These are phyloP conservation scores for Rhabditoides inermis DNA, from an alignment of 2,888 invertebrate genomes.

Conservation along the genomic window DNA sequence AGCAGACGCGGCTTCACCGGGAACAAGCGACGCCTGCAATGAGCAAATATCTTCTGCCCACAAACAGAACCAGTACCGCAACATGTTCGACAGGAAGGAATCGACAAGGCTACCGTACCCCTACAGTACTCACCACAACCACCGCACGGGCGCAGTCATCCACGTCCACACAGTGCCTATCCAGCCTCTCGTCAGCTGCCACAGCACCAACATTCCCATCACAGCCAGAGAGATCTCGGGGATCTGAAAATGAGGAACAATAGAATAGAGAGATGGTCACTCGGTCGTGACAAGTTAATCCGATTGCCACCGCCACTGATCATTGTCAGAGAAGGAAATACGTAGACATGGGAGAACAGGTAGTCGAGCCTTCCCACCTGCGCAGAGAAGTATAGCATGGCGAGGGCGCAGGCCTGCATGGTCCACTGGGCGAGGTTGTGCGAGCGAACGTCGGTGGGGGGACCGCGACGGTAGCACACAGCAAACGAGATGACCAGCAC, in stretches of 20 bases:
- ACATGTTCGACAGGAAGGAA: background rate
- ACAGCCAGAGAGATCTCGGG: conserved; percentile 19
- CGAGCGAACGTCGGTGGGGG: conserved; percentile 73
- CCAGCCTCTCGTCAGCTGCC: conserved; percentile 11
- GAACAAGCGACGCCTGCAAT: conserved; percentile 65
- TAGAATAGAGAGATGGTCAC: too few species aligned
- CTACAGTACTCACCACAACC: background rate
- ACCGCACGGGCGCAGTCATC: background rate
- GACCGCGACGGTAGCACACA: conserved; percentile 81
- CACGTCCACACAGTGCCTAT: background rate
- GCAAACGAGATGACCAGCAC: conserved; percentile 61
- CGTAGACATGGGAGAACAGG: too few species aligned
- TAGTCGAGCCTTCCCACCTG: too few species aligned
- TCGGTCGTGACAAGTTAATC: too few species aligned
- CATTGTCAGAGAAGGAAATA: background rate
- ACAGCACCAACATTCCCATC: conserved; percentile 14
- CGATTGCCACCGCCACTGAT: too few species aligned
- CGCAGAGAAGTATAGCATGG: conserved; percentile 71
- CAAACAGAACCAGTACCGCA: conserved; percentile 3
- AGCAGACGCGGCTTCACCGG: conserved; percentile 68
- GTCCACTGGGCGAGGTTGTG: conserved; percentile 81
- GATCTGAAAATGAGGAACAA: conserved; percentile 10
- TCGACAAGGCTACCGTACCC: background rate
- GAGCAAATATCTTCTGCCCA: too few species aligned
- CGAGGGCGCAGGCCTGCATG: conserved; percentile 68